A percentile compares a stretch with the other conserved stretches of the same genome.
These are phyloP conservation scores for Oscheius sp. DNA, from an alignment of 2,888 invertebrate genomes.

Conservation along the genomic window DNA sequence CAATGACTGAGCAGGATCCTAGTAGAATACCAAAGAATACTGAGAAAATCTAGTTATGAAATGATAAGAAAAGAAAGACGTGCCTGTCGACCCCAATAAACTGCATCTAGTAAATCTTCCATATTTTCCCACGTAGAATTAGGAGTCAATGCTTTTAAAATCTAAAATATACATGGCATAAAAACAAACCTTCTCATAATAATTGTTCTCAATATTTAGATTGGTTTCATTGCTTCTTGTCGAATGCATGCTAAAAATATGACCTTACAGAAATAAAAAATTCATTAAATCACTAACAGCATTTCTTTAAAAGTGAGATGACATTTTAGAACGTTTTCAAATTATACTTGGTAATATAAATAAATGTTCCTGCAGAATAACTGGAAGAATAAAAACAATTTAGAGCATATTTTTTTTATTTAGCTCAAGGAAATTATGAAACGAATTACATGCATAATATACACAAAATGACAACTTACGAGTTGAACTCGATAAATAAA, in stretches of 20 bases:
- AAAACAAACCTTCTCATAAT: too few species aligned
- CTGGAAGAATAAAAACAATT: too few species aligned
- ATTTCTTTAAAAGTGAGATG: too few species aligned
- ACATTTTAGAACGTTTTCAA: too few species aligned
- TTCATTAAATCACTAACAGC: too few species aligned
- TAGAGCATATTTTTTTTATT: not conserved
- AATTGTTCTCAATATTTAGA: too few species aligned
- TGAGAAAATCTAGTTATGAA: not conserved
- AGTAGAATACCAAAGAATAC: not conserved
- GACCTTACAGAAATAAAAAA: too few species aligned
- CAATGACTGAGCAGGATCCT: not conserved
- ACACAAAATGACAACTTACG: not conserved
- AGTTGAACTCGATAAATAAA: conserved; percentile 11
- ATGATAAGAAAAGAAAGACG: not conserved
- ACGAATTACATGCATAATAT: conserved; percentile 8
- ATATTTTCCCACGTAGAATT: not conserved
- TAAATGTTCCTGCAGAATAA: too few species aligned
- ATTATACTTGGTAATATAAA: too few species aligned
- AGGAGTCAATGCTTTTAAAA: not conserved
- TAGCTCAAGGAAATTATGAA: not conserved
- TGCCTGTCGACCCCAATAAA: not conserved
- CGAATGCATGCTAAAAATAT: too few species aligned
- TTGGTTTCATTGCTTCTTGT: too few species aligned
- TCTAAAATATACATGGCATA: too few species aligned
- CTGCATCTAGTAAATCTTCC: not conserved